Base-by-base conservation (phyloP, 2,113 vertebrate genomes). In the Galbula dea region DNA sequence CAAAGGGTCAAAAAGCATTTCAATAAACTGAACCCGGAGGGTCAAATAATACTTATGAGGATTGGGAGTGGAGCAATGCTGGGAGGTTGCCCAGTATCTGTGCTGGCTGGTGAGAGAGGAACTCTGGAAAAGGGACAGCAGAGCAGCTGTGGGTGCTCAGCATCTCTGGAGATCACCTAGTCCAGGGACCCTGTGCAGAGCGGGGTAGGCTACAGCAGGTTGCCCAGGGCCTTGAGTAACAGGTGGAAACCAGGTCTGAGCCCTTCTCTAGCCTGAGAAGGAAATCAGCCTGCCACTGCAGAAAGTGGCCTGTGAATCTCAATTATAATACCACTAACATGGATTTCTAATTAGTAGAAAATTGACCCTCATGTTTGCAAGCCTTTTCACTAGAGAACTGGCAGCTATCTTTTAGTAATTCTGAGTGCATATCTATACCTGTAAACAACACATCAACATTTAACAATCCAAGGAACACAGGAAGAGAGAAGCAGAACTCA, bases 61-160 rank as follows among this genome's bases (percentile, higher is more conserved):
- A 24, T 4, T 61, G 72, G 22, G 32, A 49, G 24, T 26, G 14
- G 41, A 45, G 43, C 15, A 7, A 36, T 27, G 26, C 45, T 41
- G 37, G 52, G 58, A 77, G 15, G 12, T 27, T 4, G 5, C 21
- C 9, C 8, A 7, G 29, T 52, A 43, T 72, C 34, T 15, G 7
- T 37, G 24, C 21, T 29, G 52, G 10, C 9, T 61, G n/a, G 21
- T 1, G 7, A 36, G 37, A 72, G 11, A 58, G 17, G 7, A 73
- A 9, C 27, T 29, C 55, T 36, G 57, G 58, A 32, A 11, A 0
- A 30, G 19, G 66, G 59, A 24, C 7, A 26, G 27, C 13, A 29
- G 54, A 48, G 30, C 39, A 49, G 26, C 34, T 54, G 39, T 0
- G 3, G 65, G 30, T 52, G 29, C 32, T 32, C 0, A 0, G 72